phyloP scores from a whole-genome alignment of 2,797 vertebrate species.

The Tokudaia muenninki region DNA sequence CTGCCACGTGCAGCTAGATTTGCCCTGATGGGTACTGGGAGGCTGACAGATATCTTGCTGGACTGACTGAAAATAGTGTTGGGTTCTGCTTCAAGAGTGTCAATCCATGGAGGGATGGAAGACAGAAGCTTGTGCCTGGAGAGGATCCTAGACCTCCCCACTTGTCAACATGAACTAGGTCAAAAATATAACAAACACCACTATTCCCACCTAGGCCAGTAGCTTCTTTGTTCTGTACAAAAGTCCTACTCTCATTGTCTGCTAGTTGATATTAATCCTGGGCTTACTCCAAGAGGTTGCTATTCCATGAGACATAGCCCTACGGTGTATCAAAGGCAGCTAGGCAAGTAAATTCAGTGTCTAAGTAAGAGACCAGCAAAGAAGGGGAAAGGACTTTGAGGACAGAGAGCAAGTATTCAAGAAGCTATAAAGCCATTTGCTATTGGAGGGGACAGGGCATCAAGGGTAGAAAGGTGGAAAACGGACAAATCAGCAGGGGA shows the following conservation, averaged over 20 bases:
- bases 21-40: conserved; percentile 1
- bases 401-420: background rate
- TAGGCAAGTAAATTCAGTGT: conserved; percentile 22
- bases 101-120: background rate
- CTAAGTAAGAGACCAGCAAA: background rate
- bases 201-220: background rate
- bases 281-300: background rate
- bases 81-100: conserved; percentile 38
- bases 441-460: background rate
- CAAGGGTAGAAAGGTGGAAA: background rate
- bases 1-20: background rate
- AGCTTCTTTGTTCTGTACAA: background rate
- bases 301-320: conserved; percentile 1
- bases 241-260: background rate
- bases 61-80: conserved; percentile 33
- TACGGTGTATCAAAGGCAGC: background rate
- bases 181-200: background rate
- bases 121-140: conserved; percentile 12
- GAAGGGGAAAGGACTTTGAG: background rate
- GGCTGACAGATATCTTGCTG: conserved; percentile 5
- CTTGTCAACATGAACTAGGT: background rate
- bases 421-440: background rate
- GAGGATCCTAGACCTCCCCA: background rate
- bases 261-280: background rate
- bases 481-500: background rate